Conservation (phyloP, 2,888 invertebrate genomes). For the Pheosia gnoma region DNA sequence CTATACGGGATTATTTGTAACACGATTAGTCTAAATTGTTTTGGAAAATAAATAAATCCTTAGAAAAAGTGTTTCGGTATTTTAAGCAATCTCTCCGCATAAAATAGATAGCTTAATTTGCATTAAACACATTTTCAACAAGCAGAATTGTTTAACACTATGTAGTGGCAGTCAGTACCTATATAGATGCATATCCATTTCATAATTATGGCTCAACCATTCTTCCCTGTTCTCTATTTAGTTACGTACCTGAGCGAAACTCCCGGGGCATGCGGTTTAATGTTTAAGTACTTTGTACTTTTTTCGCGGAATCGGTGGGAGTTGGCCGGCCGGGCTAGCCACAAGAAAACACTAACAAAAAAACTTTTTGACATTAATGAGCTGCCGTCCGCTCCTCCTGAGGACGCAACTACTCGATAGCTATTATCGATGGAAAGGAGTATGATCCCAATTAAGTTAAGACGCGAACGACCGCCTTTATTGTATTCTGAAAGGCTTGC, state of each 20-base stretch:
- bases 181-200: constrained; percentile 38
- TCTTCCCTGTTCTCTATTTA: constrained; percentile 39
- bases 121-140: no score
- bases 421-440: no score
- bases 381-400: constrained; percentile 6
- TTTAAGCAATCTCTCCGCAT: no score
- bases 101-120: no score
- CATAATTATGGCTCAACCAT: constrained; percentile 50
- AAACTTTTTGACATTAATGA: constrained; percentile 25
- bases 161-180: neutral
- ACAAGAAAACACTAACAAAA: constrained; percentile 20
- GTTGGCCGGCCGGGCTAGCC: constrained; percentile 5
- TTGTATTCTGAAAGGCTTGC: no score
- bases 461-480: no score
- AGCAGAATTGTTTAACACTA: neutral
- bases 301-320: constrained; percentile 25
- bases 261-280: constrained; percentile 38
- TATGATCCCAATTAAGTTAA: no score
- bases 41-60: no score
- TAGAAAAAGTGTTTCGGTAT: no score
- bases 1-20: no score
- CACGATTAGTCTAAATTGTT: no score
- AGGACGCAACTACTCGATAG: constrained; percentile 10
- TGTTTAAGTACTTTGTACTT: constrained; percentile 40
- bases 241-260: constrained; percentile 28